Base-by-base conservation (phyloP, 2,888 invertebrate genomes). In the Nemotelus nigrinus region DNA sequence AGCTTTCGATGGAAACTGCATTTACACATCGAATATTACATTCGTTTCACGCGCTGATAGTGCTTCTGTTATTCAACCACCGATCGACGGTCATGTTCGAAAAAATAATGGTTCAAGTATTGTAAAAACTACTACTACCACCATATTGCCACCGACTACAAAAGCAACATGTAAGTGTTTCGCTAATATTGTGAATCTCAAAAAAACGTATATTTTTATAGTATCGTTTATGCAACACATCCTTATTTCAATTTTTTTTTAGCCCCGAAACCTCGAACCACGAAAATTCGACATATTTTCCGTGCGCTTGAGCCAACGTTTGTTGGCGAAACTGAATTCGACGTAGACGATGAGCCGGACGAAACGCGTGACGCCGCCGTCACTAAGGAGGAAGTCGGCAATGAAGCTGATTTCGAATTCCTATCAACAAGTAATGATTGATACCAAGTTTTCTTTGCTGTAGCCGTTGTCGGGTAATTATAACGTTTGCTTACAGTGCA, bases 361-460 rank as follows among this genome's bases (percentile, higher is more conserved):
- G 74, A 79, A 2, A 76, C 57, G 25, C 65, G 74, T 57, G 79
- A 79, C 4, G 78, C 64, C 39, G 76, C 80, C 7, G 77, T 81
- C 58, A 82, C 84, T 76, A 80, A 80, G 25, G 77, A 81, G 45
- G 79, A 80, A 57, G 82, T 82, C 74, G 81, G 84, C 78, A 79
- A 81, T 3, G 82, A 81, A 65, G 81, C 82, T 39, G 85, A 85
- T 82, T 83, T 81, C 6, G 81, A 80, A 72, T 85, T 84, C 78
- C 70, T 85, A 64, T 76, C 83, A 6, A 83, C 77, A 25, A 84
- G 85, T 85, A 67, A 81, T 82, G 78, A 76, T 50, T 8, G 60
- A 25, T n/a, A 5, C 10, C 25, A 25, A 60, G 7, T 41, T 7
- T 2, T 65, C 8, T 41, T 63, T 41, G 3, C 3, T 25, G 43